phyloP scores from a whole-genome alignment of 64 coral and sea anemone genomes.

The Anthopleura sola region DNA sequence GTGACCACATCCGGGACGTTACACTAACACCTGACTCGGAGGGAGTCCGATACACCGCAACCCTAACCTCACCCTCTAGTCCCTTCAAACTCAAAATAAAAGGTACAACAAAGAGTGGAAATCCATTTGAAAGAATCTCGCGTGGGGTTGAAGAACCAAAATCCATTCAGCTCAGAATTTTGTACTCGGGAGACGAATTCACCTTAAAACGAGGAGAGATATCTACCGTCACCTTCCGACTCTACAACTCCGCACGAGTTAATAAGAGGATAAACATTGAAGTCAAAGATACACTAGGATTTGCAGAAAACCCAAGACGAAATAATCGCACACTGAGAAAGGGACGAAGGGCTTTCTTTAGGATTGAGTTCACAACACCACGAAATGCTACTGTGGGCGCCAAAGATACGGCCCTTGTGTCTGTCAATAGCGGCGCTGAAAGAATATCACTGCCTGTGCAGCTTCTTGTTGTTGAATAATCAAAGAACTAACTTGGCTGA shows the following conservation, averaged over 20 bases:
- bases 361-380: background rate
- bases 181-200: conserved; percentile 46
- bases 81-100: conserved; percentile 53
- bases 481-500: background rate
- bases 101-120: conserved; percentile 58
- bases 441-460: background rate
- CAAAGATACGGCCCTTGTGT: conserved; percentile 31
- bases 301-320: background rate
- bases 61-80: conserved; percentile 26
- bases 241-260: background rate
- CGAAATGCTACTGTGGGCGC: conserved; percentile 3
- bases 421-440: background rate
- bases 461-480: conserved; percentile 1
- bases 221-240: background rate
- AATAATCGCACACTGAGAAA: background rate
- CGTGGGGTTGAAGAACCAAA: conserved; percentile 47
- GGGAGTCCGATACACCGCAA: conserved; percentile 45
- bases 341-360: background rate
- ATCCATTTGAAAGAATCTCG: conserved; percentile 64
- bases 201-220: background rate
- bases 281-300: background rate
- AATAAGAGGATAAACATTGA: background rate
- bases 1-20: conserved; percentile 29
- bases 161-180: conserved; percentile 31
- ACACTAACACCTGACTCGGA: conserved; percentile 1